phyloP scores from a whole-genome alignment of 2,888 invertebrate species.

The Coelogynopora nodosa region DNA sequence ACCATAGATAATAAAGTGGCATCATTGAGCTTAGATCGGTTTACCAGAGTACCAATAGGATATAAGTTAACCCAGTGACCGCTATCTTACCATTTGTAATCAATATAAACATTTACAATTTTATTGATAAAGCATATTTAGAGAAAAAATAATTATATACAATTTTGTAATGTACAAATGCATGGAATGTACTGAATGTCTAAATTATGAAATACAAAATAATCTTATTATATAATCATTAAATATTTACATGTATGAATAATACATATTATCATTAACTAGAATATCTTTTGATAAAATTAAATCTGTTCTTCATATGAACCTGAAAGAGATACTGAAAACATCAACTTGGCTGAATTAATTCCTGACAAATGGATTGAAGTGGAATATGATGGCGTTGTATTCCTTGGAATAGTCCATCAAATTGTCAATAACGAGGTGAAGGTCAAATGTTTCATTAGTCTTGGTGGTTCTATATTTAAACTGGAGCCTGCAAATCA shows the following conservation, averaged over 20 bases:
- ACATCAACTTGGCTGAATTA: not conserved
- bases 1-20: no score
- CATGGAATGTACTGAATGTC: not conserved
- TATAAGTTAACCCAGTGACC: no score
- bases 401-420: not conserved
- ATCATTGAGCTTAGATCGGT: no score
- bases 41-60: no score
- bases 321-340: not conserved
- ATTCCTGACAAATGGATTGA: not conserved
- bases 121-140: no score
- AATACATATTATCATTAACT: no score
- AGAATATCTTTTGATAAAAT: no score
- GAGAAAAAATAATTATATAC: no score
- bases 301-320: not conserved
- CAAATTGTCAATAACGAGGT: not conserved
- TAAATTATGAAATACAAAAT: not conserved
- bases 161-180: not conserved
- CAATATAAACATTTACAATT: no score
- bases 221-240: not conserved
- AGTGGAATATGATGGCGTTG: not conserved
- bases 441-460: not conserved
- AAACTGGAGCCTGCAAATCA: not conserved
- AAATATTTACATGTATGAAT: no score
- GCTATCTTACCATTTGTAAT: no score
- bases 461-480: not conserved